These are phyloP conservation scores for Melipona bicolor DNA, from an alignment of 2,888 invertebrate genomes.

Conservation along the genomic window DNA sequence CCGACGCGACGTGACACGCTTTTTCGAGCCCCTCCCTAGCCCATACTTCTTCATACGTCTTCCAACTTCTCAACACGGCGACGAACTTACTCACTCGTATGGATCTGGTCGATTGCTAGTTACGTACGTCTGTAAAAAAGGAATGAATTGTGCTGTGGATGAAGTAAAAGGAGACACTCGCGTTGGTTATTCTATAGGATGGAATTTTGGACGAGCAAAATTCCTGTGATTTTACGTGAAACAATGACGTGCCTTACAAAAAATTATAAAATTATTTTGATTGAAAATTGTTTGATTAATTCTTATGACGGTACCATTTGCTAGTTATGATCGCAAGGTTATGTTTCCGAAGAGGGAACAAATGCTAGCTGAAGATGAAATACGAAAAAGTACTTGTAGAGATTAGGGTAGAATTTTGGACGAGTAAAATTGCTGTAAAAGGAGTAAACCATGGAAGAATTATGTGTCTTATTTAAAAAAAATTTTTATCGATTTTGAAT, in stretches of 20 bases:
- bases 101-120: neutral
- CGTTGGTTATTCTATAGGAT: neutral
- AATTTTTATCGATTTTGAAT: too few species aligned
- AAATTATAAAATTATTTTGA: too few species aligned
- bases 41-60: neutral
- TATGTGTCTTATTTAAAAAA: too few species aligned
- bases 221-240: neutral
- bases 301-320: neutral
- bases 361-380: too few species aligned
- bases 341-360: neutral
- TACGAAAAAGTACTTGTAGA: too few species aligned
- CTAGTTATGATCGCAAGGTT: neutral
- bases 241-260: too few species aligned
- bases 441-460: too few species aligned
- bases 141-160: too few species aligned
- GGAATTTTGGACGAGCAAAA: neutral
- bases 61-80: slow-evolving; percentile 4
- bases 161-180: too few species aligned
- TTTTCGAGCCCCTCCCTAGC: neutral
- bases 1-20: neutral
- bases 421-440: neutral
- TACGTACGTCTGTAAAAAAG: neutral
- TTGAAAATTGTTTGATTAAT: too few species aligned
- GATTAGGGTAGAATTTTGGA: neutral
- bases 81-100: neutral